Conservation (phyloP, 2,888 invertebrate genomes). For the Sarcophaga rosellei region DNA sequence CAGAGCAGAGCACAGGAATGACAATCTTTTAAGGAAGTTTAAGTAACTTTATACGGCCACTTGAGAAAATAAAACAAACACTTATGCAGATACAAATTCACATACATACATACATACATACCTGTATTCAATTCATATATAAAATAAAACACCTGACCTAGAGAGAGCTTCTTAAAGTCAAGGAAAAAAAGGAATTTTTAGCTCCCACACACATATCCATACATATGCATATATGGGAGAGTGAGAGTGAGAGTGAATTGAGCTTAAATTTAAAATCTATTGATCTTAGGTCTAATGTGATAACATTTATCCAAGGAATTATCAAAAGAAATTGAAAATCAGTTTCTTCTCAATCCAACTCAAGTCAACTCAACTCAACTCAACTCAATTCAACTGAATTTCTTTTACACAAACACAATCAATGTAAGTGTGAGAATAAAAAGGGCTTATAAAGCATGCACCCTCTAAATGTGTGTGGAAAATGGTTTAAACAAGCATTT, state of each 20-base stretch:
- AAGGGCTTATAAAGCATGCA: no score
- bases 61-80: slow-evolving; percentile 13
- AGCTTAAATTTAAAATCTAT: slow-evolving; percentile 42
- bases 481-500: no score
- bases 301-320: slow-evolving; percentile 60
- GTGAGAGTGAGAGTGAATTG: neutral
- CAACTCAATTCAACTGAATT: no score
- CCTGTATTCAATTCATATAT: neutral
- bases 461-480: no score
- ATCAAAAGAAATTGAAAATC: slow-evolving; percentile 55
- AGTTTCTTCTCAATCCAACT: slow-evolving; percentile 17
- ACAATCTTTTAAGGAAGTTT: slow-evolving; percentile 16
- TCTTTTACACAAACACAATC: no score
- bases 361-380: neutral
- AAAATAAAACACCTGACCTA: slow-evolving; percentile 36
- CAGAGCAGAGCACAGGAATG: no score
- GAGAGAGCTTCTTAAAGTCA: neutral
- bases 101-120: neutral
- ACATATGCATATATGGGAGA: neutral
- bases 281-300: slow-evolving; percentile 59
- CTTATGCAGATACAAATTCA: slow-evolving; percentile 20
- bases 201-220: no score
- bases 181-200: no score
- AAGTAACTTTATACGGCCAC: slow-evolving; percentile 24
- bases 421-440: no score